A percentile compares a stretch with the other conserved stretches of the same genome.
phyloP scores from a whole-genome alignment of 2,113 vertebrate species.

The Anguilla japonica region DNA sequence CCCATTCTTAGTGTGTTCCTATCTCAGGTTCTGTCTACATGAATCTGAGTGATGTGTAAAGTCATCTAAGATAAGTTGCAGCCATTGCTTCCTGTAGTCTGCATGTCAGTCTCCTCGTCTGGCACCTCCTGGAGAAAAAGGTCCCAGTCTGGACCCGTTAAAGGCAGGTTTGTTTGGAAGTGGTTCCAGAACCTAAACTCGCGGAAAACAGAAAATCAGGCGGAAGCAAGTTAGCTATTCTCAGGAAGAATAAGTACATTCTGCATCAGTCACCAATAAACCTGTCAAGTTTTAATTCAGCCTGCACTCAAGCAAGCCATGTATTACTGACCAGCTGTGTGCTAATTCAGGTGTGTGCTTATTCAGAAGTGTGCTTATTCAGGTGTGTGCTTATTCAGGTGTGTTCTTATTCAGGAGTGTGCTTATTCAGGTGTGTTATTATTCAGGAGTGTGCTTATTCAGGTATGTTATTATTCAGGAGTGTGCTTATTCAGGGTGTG shows the following conservation, averaged over 20 bases:
- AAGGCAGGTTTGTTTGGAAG: conserved; percentile 60
- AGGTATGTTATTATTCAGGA: too few relatives aligned
- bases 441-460: too few relatives aligned
- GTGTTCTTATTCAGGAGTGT: background rate
- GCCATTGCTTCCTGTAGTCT: background rate
- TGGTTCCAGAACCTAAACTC: conserved; percentile 65
- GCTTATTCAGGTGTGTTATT: too few relatives aligned
- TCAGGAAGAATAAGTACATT: background rate
- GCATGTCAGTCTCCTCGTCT: background rate
- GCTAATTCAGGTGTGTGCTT: too few relatives aligned
- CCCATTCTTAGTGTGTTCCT: too few relatives aligned
- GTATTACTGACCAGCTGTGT: too few relatives aligned
- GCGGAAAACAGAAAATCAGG: background rate
- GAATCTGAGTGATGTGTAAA: background rate
- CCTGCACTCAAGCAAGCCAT: too few relatives aligned
- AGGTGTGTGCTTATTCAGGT: background rate
- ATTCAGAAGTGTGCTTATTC: too few relatives aligned
- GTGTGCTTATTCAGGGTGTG: too few relatives aligned
- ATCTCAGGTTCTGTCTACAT: too few relatives aligned
- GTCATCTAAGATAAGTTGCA: background rate
- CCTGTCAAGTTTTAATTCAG: too few relatives aligned
- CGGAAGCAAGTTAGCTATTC: background rate
- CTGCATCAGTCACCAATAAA: background rate
- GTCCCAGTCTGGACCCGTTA: conserved; percentile 54
- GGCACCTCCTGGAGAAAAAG: conserved; percentile 42